Base-by-base conservation (phyloP, 2,797 vertebrate species). In the Megaceryle alcyon region DNA sequence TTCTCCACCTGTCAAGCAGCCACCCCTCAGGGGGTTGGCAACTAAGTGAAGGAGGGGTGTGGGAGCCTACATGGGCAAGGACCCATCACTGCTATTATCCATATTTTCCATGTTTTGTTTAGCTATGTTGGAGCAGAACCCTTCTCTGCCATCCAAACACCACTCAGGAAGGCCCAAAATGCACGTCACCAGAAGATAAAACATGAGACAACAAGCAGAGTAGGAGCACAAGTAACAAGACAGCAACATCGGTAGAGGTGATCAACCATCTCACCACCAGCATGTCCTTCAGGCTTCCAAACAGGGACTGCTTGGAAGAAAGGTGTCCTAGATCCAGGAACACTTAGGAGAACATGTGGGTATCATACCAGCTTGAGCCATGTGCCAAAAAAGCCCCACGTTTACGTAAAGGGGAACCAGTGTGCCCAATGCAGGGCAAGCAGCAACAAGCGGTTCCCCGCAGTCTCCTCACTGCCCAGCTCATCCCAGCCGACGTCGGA, bases 121-220 rank as follows among this genome's bases (percentile, higher is more conserved):
- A 31, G 8, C 35, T 90, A 15, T 35, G 49, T 92, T 96, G 93
- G 93, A 94, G 76, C 87, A 95, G 79, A 97, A 63, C 53, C 31
- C 57, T 0, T 0, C 31, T 94, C n/a, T 68, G 43, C 68, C 60
- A 75, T 64, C 76, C 87, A 92, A 92, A 78, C 82, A 65, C n/a
- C 0, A 1, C 87, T 75, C 82, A 83, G 57, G 25, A 91, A 71
- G 49, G 65, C 61, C 28, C 49, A 28, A 77, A 75, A 35, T 0
- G 0, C 77, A 86, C 3, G 0, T 86, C 92, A 77, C 26, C 78
- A 79, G 43, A 49, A 41, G 56, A 70, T 8, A 80, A 73, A 91
- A 92, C 56, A 48, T 25, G 86, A 96, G 84, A 85, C 43, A 86
- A 79, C 86, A 94, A 53, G 51, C 64, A 87, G 85, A 69, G 31